Conservation (phyloP, 2,888 invertebrate genomes). For the Watsonalla binaria region DNA sequence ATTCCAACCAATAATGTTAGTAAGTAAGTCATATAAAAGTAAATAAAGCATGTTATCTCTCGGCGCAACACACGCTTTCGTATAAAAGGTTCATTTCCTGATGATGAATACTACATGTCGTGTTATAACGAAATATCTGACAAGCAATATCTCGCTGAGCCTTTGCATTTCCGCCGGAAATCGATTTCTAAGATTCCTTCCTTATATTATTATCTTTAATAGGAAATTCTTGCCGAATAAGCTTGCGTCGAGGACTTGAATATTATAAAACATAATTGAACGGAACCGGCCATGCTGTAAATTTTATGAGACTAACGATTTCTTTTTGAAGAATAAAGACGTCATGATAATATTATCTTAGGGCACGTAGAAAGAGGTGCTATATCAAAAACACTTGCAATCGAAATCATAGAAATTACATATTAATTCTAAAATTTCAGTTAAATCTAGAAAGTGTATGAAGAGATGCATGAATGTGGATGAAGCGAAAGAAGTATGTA, state of each 20-base stretch:
- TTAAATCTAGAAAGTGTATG: too few species aligned
- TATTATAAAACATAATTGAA: conserved; percentile 11
- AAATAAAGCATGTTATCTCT: not conserved
- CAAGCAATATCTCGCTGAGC: conserved; percentile 36
- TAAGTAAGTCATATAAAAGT: not conserved
- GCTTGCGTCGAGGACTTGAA: conserved; percentile 28
- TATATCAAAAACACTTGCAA: too few species aligned
- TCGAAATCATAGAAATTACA: too few species aligned
- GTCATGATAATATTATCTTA: too few species aligned
- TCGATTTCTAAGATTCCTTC: conserved; percentile 43
- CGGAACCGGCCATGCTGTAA: not conserved
- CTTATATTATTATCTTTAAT: conserved; percentile 39
- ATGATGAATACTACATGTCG: not conserved
- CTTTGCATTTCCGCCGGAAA: conserved; percentile 46
- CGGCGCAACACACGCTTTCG: not conserved
- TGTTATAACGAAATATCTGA: conserved; percentile 18
- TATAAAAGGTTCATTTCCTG: not conserved
- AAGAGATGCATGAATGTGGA: too few species aligned
- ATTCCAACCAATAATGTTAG: not conserved
- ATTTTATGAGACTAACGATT: not conserved
- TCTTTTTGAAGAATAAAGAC: not conserved
- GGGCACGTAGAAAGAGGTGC: too few species aligned
- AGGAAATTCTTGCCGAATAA: conserved; percentile 25
- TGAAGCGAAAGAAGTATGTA: too few species aligned
- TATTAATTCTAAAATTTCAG: too few species aligned